Evolutionary conservation across 2,113 vertebrate species (phyloP).

Genomic region (Polyodon spathula): DNA sequence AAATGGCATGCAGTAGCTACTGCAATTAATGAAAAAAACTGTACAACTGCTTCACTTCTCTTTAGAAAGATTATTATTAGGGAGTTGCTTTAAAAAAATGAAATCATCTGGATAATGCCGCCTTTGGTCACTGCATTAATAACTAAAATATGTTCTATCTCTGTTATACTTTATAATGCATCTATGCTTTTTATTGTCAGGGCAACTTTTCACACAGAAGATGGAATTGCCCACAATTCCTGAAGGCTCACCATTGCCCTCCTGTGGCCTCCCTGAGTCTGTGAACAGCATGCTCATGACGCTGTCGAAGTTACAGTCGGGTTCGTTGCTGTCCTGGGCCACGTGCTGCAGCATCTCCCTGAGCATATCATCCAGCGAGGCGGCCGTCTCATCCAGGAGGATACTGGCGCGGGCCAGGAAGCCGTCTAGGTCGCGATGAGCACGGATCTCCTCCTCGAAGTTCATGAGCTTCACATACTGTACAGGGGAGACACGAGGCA

Average conservation of each 20-base stretch:
- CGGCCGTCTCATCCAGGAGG: constrained; percentile 71
- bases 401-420: constrained; percentile 79
- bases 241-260: constrained; percentile 58
- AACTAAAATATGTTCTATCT: no score
- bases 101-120: no score
- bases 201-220: no score
- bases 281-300: constrained; percentile 82
- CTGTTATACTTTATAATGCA: no score
- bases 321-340: constrained; percentile 53
- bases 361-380: constrained; percentile 76
- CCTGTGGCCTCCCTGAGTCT: constrained; percentile 58
- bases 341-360: constrained; percentile 71
- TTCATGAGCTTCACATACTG: constrained; percentile 90
- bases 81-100: no score
- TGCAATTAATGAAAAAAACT: no score
- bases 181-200: no score
- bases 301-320: constrained; percentile 59
- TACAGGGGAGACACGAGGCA: neutral
- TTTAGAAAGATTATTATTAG: no score
- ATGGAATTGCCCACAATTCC: no score
- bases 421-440: constrained; percentile 71
- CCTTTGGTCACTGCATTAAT: no score
- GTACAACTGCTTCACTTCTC: no score
- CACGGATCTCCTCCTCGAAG: constrained; percentile 82
- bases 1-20: no score